Base-by-base conservation (phyloP, 2,797 vertebrate species). In the Brotogeris chrysoptera region DNA sequence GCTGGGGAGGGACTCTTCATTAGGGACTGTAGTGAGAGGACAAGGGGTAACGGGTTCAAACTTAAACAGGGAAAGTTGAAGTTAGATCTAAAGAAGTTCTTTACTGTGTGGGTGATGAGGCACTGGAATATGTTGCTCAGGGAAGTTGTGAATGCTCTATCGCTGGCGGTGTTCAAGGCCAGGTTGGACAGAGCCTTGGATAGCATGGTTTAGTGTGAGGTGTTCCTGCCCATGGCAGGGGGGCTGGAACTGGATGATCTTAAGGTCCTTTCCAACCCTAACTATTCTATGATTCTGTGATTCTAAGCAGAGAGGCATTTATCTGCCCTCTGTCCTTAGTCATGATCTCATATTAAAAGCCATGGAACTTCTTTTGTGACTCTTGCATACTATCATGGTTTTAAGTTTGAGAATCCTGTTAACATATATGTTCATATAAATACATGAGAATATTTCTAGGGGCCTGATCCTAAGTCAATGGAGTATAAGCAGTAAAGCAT, bases 301-400 rank as follows among this genome's bases (percentile, higher is more conserved):
- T 49, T 49, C 47, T 55, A 14, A 55, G 53, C n/a, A n/a, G 63
- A 50, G 32, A 43, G 10, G 2, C 6, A 15, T 72, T 59, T 81
- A 18, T 12, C 14, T 63, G 32, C 34, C 27, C 2, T 69, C 14
- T 59, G 18, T 14, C 21, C 2, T 36, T 18, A 32, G 11, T 41
- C 10, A 8, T 43, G 17, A 43, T 21, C 28, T 71, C 2, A 0
- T 41, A 5, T 32, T 78, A 38, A 43, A 44, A 50, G 30, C 46
- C 16, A 5, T 7, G 10, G 25, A 18, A 41, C 10, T 20, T 49
- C 5, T 1, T 57, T 28, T 28, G 28, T 49, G 68, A 44, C 23
- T 30, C 34, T 55, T 3, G 1, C 27, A 6, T 21, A 17, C 46
- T 39, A 8, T 53, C 50, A 27, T 4, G 0, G 16, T n/a, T 32